Base-by-base conservation (phyloP, 2,797 vertebrate genomes). In the Phataginus tetradactyla region DNA sequence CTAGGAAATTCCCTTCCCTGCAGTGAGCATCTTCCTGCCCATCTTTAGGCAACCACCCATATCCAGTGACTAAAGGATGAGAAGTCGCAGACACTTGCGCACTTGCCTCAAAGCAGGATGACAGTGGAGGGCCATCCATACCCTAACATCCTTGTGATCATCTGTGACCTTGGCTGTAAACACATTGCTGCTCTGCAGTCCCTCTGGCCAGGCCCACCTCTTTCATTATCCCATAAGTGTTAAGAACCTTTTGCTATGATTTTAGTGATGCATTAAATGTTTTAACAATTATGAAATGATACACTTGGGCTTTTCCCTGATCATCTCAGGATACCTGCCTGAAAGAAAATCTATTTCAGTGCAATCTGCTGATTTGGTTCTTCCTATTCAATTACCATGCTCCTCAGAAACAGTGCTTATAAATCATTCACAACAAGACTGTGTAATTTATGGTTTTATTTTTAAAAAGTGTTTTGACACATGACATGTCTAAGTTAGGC, bases 201-300 rank as follows among this genome's bases (percentile, higher is more conserved):
- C 25, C 4, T 59, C 4, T 29, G 39, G 17, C 32, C 23, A 81
- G 27, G 2, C 3, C 6, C 32, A 4, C 23, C n/a, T 23, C 14
- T 90, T 57, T 53, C 14, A 68, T n/a, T 34, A 21, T 5, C 2
- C 13, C 2, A 23, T 42, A 64, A 15, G 5, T 32, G 7, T 18
- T 75, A 11, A 91, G 20, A 81, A 9, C 0, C 4, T n/a, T 32
- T 80, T 91, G 61, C 32, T 90, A 42, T 8, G 63, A 71, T 75
- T 89, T 90, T 72, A 15, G 15, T 51, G 25, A 18, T 66, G 9
- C 1, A 53, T 3, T 84, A 20, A 78, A 18, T 37, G 1, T 39
- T 69, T 93, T 25, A 55, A 37, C n/a, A 86, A 29, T 72, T 37
- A 27, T n/a, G 78, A 68, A 95, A 4, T 53, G 45, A 85, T 68